Evolutionary conservation across 64 coral and sea anemone species (phyloP).

Genomic region (Montipora cactus): DNA sequence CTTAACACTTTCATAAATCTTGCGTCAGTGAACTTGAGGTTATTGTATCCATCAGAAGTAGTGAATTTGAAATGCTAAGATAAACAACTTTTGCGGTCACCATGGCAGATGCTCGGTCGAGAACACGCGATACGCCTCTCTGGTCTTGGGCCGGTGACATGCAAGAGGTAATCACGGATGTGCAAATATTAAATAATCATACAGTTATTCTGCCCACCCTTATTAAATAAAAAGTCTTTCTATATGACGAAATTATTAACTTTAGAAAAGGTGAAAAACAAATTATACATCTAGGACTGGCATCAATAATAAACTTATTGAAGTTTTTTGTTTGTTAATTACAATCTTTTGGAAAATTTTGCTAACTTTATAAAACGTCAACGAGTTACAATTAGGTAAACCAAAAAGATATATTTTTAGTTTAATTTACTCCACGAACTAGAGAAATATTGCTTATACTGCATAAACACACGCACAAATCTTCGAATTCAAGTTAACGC

Average conservation of each 20-base stretch:
- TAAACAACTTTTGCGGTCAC: constrained; percentile 10
- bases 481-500: no score
- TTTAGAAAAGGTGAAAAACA: no score
- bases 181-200: not conserved
- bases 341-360: no score
- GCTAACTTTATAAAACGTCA: no score
- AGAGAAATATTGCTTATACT: no score
- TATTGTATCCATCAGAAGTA: not conserved
- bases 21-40: not conserved
- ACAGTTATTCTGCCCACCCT: not conserved
- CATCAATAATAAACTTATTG: not conserved
- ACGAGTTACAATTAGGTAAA: no score
- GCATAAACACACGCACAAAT: no score
- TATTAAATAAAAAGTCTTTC: not conserved
- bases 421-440: no score
- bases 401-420: no score
- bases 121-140: constrained; percentile 11
- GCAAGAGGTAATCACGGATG: not conserved
- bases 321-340: no score
- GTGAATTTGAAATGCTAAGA: constrained; percentile 18
- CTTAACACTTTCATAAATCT: not conserved
- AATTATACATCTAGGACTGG: no score
- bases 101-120: not conserved
- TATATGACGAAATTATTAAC: no score
- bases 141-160: not conserved